Conservation (phyloP, 2,888 invertebrate genomes). For the Conops quadrifasciatus region DNA sequence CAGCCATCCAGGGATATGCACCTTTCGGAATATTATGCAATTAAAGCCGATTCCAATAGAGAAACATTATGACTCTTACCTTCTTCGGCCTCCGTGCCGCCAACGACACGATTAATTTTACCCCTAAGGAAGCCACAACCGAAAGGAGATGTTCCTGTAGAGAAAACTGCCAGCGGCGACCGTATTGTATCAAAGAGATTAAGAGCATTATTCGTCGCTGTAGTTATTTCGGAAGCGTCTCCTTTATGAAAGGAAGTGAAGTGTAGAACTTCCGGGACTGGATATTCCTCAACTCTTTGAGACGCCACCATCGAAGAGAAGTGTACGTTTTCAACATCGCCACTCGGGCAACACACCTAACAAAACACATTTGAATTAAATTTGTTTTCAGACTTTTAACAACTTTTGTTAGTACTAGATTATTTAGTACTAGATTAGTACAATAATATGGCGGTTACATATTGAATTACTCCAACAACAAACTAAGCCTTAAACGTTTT, state of each 20-base stretch:
- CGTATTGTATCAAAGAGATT: neutral
- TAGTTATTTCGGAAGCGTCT: neutral
- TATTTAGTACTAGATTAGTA: no score
- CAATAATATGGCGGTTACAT: no score
- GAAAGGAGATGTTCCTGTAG: neutral
- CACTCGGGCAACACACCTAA: constrained; percentile 52
- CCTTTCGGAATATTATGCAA: constrained; percentile 64
- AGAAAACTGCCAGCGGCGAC: constrained; percentile 7
- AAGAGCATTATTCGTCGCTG: constrained; percentile 2
- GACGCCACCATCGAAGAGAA: neutral
- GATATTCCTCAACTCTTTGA: constrained; percentile 11
- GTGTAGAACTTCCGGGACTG: neutral
- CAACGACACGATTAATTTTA: constrained; percentile 69
- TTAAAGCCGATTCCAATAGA: neutral
- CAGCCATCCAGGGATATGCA: constrained; percentile 86
- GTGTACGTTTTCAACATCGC: neutral
- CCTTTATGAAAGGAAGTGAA: constrained; percentile 40
- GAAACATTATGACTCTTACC: constrained; percentile 46
- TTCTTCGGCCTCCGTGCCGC: constrained; percentile 59
- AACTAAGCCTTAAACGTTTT: no score
- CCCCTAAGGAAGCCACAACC: constrained; percentile 68
- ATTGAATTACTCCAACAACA: no score
- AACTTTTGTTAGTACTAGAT: no score
- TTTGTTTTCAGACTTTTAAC: no score
- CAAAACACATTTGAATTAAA: no score